Evolutionary conservation across 2,797 vertebrate genomes (phyloP), one percentile per base, ranked within the genome.

Genomic region (Antennarius maculatus): DNA sequence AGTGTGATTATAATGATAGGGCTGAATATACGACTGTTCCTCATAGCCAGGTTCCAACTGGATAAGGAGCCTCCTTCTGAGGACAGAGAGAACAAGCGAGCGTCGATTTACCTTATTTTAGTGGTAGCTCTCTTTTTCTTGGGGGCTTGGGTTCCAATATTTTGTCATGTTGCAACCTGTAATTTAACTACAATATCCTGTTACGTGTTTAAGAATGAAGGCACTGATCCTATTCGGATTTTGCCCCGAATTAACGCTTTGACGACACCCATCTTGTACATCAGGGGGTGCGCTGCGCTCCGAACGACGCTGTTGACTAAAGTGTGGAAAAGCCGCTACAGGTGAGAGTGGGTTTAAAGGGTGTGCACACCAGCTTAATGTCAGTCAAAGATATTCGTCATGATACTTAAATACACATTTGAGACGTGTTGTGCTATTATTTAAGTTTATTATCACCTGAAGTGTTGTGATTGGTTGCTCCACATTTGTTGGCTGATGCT

Each of bases 1-100:
- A 86, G 83, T 0, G 71, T 93, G 37, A 45, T 88, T 7, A 92
- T 95, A 41, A 94, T 94, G 93, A 87, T 94, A 37, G 91, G 87
- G 1, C 53, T 95, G 54, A 94, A 94, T 49, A 64, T 94, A 6
- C 84, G 58, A 13, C 76, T 95, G 54, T 93, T 92, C 67, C 54
- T 92, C 2, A 90, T 95, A 17, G 93, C 93, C n/a, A 91, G 61
- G 65, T 92, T 88, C 63, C 94, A 94, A 71, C 65, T 93, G 54
- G 77, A 80, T 3, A 89, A 82, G 54, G 89, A 93, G 42, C 86
- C 80, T 0, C 74, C 77, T 0, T 90, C 91, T 1, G 84, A 57
- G 18, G 91, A 93, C 52, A 81, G 88, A 5, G 92, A 94, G 5
- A 80, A 2, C 78, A 94, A 93, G 76, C 89, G 91, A 54, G 75